A percentile compares a stretch with the other conserved stretches of the same genome.
phyloP scores from a whole-genome alignment of 1,140 invertebrate species.

The Euglossa dilemma region DNA sequence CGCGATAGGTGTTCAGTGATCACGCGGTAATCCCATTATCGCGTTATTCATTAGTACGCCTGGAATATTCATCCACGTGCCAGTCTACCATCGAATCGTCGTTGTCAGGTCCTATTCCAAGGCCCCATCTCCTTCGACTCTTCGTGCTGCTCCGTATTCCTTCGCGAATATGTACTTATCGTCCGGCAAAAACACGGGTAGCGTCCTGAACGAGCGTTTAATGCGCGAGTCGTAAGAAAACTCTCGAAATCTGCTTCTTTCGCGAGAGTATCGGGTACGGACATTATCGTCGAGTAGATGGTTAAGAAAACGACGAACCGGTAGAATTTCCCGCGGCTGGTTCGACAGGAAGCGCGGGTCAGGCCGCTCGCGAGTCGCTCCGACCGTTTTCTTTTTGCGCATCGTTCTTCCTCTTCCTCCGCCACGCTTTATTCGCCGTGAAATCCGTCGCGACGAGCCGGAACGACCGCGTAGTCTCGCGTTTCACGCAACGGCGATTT shows the following conservation, averaged over 20 bases:
- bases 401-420: slow-evolving; percentile 2
- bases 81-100: too few relatives aligned
- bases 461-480: slow-evolving; percentile 45
- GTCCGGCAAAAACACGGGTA: background rate
- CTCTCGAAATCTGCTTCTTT: background rate
- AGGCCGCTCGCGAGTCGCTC: background rate
- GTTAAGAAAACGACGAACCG: slow-evolving; percentile 25
- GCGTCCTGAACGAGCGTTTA: background rate
- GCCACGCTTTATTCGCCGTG: slow-evolving; percentile 62
- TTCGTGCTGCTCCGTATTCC: background rate
- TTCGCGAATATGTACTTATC: background rate
- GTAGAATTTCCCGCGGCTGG: slow-evolving; percentile 7
- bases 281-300: background rate
- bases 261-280: too few relatives aligned
- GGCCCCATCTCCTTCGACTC: background rate
- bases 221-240: background rate
- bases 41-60: background rate
- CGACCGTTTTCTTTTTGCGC: background rate
- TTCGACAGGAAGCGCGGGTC: background rate
- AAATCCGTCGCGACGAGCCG: slow-evolving; percentile 63
- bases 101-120: too few relatives aligned
- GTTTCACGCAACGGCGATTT: slow-evolving; percentile 64
- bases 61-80: too few relatives aligned
- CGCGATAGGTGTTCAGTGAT: background rate
- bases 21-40: background rate